Base-by-base conservation (phyloP, 2,888 invertebrate species). In the Dendrolimus pini region DNA sequence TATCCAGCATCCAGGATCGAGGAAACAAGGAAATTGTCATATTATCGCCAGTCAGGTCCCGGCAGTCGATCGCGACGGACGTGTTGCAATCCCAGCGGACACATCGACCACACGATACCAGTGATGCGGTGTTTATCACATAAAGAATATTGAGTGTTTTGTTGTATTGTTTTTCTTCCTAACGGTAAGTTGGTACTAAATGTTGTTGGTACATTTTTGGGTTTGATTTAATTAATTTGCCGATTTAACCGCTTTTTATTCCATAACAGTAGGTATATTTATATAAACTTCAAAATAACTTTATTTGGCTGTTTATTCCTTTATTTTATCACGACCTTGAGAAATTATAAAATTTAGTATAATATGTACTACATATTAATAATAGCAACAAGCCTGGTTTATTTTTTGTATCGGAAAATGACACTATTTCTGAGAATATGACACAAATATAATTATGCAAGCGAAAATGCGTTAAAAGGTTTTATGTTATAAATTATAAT, bases 91-190 rank as follows among this genome's bases (percentile, higher is more conserved):
- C 3, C 30, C 30, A 30, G 59, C 59, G 61, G 61, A 62, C 62
- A 30, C 57, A 61, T 59, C 64, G 61, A 54, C 9, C 69, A 65
- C 71, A 69, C 72, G 77, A 69, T 65, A 67, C 70, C 67, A 79
- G 84, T 82, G 77, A 86, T 87, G 85, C 83, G 71, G 83, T 87
- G 85, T 75, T 77, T 70, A 69, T 68, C 65, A 68, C 66, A 59
- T 67, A 68, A 77, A 71, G 70, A 67, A 68, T 66, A 74, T 66
- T 68, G 61, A 77, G 83, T 83, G 85, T 68, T 65, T 65, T 72
- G 73, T 74, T 66, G 60, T 58, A 63, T 61, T 65, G 62, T 60
- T 67, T 67, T 71, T 67, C 65, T 57, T 62, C 69, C 65, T 65
- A 64, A 71, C 72, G 78, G 84, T 83, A 61, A 80, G 83, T 78